Base-by-base conservation (phyloP, 2,797 vertebrate species). In the Anguilla megastoma region DNA sequence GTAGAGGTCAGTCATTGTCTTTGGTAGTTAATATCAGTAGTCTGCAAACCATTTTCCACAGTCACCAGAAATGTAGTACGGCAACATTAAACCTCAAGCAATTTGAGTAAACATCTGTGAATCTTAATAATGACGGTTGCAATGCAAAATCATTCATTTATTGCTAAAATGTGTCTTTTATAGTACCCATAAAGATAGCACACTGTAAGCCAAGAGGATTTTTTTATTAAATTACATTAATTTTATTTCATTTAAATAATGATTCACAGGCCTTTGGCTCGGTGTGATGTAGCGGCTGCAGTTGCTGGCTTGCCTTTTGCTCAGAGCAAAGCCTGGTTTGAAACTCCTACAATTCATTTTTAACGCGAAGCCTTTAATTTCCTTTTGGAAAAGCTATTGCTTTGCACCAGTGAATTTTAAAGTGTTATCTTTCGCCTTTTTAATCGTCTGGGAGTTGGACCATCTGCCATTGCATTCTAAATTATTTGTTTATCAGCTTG, bases 321-420 rank as follows among this genome's bases (percentile, higher is more conserved):
- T 82, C 18, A 3, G 45, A 82, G 41, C 41, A n/a, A 82, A 50
- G 79, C 41, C 41, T 8, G 18, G 45, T 82, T 48, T n/a, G 45
- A 79, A 82, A 82, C 79, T 50, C 79, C 79, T 50, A 82, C 79
- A 50, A 82, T 82, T 82, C 79, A 48, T 82, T 82, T 50, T 82
- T 82, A 82, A 82, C 79, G 18, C 45, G 14, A 82, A 50, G 79
- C 79, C 79, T 82, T 82, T 82, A 48, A 82, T 48, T 82, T 82
- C 45, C 79, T 50, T 50, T n/a, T 24, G 6, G 18, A 82, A n/a
- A 82, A 82, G 79, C 79, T 50, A 50, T 82, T 50, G 79, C 79
- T 82, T 82, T 50, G 79, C 79, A 82, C 79, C 79, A 82, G 79
- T 50, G 79, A 24, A 27, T 82, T 50, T 82, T 82, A 82, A 82